Evolutionary conservation across 2,113 vertebrate species (phyloP), one percentile per base, ranked within the genome.

Genomic region (Leucosticte australis): DNA sequence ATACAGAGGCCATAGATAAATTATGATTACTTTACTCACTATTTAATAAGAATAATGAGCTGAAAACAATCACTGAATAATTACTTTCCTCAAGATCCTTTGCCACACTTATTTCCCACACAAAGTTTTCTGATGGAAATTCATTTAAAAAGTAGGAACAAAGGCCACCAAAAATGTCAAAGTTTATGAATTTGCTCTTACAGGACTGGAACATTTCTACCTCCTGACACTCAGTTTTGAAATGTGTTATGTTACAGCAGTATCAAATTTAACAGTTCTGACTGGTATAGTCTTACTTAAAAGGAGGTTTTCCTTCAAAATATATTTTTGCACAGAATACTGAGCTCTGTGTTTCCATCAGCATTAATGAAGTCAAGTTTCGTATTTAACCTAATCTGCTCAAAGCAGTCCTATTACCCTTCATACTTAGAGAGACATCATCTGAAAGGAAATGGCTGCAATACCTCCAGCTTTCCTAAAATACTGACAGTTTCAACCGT

Each of bases 361-460:
- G 79, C 52, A 75, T 77, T 93, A 87, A 87, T 1, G 21, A 87
- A 93, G 83, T 56, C 83, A 89, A 85, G 68, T 87, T 86, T 81
- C 11, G 22, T 56, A 75, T 90, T 96, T 90, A 94, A 87, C 60
- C 14, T 96, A 87, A 90, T 94, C 80, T 92, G 41, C 88, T 95
- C 85, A 52, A 52, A 84, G 42, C 46, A 71, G 87, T 90, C 52
- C 35, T 80, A 21, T 83, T 83, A 55, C 70, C 26, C 82, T 70
- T 47, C 30, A 15, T 56, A 26, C 76, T 95, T 68, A 68, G 26
- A 95, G 67, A 95, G 85, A 86, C 92, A 92, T 60, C 77, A 92
- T 93, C 92, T 87, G 88, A 93, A 92, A 93, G 96, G 96, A 97
- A 96, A 96, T 89, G 93, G 95, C 93, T 94, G 96, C 95, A 97